Percentiles rank a stretch among this genome's conserved stretches.
Evolutionary conservation across 2,113 vertebrate species (phyloP).

Genomic region (Boleophthalmus pectinirostris): DNA sequence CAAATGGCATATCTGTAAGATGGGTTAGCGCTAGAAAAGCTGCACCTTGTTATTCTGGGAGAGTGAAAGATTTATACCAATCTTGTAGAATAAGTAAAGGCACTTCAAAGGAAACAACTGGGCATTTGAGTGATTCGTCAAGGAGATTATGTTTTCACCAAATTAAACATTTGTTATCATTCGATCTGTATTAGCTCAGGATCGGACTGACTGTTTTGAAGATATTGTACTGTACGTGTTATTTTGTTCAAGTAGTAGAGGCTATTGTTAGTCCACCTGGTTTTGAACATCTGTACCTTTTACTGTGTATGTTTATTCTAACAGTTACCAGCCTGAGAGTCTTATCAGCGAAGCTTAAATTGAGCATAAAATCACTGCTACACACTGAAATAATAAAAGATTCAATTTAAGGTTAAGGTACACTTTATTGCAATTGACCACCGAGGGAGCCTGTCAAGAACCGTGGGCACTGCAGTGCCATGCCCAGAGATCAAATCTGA

Average conservation of each 20-base stretch:
- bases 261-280: not conserved
- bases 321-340: not conserved
- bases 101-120: not conserved
- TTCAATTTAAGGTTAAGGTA: no score
- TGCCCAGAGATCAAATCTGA: no score
- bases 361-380: not conserved
- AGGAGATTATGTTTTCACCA: not conserved
- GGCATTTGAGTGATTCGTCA: not conserved
- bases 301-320: not conserved
- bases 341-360: not conserved
- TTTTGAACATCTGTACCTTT: not conserved
- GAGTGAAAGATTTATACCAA: conserved; percentile 1
- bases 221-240: not conserved
- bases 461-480: no score
- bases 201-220: not conserved
- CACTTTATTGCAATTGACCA: no score
- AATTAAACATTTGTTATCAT: not conserved
- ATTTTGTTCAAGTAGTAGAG: not conserved
- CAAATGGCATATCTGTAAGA: not conserved
- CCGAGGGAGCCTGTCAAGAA: no score
- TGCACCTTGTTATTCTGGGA: not conserved
- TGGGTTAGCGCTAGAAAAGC: conserved; percentile 15
- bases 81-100: not conserved
- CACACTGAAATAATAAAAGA: not conserved
- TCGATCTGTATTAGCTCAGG: not conserved